These are phyloP conservation scores for Mirounga angustirostris DNA, from an alignment of 2,113 vertebrate species.

Conservation along the genomic window DNA sequence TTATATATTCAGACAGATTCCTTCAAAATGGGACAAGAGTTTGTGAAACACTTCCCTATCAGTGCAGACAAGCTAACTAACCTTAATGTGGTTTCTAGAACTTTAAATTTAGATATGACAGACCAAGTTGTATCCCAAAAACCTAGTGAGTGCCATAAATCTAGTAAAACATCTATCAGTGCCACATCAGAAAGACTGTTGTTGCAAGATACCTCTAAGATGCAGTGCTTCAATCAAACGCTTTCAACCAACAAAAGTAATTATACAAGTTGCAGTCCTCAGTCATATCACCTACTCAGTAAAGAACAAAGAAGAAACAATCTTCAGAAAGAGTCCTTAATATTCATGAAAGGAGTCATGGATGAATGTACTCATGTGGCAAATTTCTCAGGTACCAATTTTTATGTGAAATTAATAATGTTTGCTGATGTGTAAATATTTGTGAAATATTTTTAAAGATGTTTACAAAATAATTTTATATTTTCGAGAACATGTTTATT, in stretches of 20 bases:
- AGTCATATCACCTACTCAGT: conserved; percentile 70
- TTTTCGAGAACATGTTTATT: conserved; percentile 24
- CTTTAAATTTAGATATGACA: conserved; percentile 84
- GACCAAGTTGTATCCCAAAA: conserved; percentile 73
- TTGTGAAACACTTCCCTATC: conserved; percentile 88
- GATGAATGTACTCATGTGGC: conserved; percentile 99
- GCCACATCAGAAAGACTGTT: conserved; percentile 83
- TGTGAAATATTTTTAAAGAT: conserved; percentile 40
- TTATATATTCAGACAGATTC: conserved; percentile 93
- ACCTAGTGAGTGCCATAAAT: conserved; percentile 78
- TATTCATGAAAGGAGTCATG: conserved; percentile 99
- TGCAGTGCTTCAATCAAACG: conserved; percentile 84
- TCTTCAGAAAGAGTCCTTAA: conserved; percentile 93
- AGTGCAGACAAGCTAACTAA: conserved; percentile 86
- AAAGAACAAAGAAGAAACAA: conserved; percentile 84
- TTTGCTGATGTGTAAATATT: conserved; percentile 26
- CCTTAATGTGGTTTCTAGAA: conserved; percentile 86
- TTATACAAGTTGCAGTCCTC: conserved; percentile 71
- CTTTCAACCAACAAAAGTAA: conserved; percentile 86
- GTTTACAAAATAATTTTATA: conserved; percentile 45
- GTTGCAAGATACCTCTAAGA: conserved; percentile 82
- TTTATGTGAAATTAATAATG: conserved; percentile 59
- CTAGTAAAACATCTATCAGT: conserved; percentile 79
- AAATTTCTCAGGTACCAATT: conserved; percentile 95
- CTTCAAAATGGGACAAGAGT: conserved; percentile 95